Base-by-base conservation (phyloP, 2,888 invertebrate genomes). In the Thereva unica region DNA sequence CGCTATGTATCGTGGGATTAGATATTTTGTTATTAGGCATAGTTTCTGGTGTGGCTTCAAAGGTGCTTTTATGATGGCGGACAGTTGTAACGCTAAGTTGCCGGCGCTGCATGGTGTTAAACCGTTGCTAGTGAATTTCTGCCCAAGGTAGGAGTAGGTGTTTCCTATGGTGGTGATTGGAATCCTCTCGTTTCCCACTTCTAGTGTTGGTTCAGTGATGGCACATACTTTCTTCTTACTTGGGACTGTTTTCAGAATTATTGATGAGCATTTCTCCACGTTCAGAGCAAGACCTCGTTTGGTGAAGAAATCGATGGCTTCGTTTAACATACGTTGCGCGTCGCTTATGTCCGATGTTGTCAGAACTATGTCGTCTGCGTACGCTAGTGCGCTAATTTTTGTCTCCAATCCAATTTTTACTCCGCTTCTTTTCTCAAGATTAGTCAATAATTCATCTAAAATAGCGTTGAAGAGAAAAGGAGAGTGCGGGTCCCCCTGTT, bases 1-100 rank as follows among this genome's bases (percentile, higher is more conserved):
- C 2, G n/a, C 38, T 2, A 54, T 54, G 10, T 40, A 54, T 4
- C 54, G 37, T 1, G 54, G 40, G 3, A 54, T 40, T 9, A 54
- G 10, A 7, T 40, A 40, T 2, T 37, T 6, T 37, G 3, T 54
- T 2, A 54, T 6, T 2, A 54, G 3, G 5, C 4, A 6, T 4
- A 54, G 9, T n/a, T 41, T 54, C n/a, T 54, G 54, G 4, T 54
- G 54, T 5, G 40, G 54, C 54, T 54, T 54, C 4, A 54, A 12
- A 5, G 54, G 54, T 0, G 54, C 54, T 35, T 35, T 35, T 9
- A 7, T 38, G 10, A 54, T 40, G 6, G 54, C 8, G 2, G n/a
- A 6, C 9, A 54, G 10, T n/a, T 40, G 40, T 1, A n/a, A 1
- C 6, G 2, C 4, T 12, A 54, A 12, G 4, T 7, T 7, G 3